Conservation (phyloP, 2,888 invertebrate species). For the Ernsta delagoae region DNA sequence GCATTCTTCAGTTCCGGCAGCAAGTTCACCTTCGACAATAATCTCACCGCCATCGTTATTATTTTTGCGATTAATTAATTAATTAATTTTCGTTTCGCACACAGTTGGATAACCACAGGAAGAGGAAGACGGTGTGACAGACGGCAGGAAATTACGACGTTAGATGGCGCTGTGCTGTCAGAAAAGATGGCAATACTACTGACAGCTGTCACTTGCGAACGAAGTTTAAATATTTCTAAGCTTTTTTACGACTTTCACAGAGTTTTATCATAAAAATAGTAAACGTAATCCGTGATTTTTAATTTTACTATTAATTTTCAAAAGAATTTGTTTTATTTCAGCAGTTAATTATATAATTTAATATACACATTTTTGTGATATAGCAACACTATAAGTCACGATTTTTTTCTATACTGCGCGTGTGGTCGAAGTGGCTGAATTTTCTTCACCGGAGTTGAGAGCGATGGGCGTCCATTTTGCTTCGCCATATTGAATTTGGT, state of each 20-base stretch:
- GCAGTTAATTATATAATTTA: background rate
- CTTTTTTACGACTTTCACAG: background rate
- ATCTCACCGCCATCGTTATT: conserved; percentile 70
- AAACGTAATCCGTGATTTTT: background rate
- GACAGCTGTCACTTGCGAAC: background rate
- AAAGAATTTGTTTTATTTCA: background rate
- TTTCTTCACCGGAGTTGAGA: conserved; percentile 51
- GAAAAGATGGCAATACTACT: conserved; percentile 35
- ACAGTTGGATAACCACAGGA: conserved; percentile 80
- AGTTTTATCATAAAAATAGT: background rate
- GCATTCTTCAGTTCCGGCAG: conserved; percentile 68
- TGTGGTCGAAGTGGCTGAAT: conserved; percentile 52
- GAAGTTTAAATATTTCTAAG: background rate
- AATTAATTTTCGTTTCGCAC: conserved; percentile 47
- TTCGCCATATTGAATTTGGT: conserved; percentile 86
- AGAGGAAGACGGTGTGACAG: conserved; percentile 58
- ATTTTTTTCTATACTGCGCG: conserved; percentile 46
- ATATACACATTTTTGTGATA: conserved; percentile 19
- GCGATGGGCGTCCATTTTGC: conserved; percentile 82
- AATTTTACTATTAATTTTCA: background rate
- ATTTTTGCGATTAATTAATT: conserved; percentile 46
- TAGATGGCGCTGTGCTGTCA: conserved; percentile 57
- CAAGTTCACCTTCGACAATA: conserved; percentile 69
- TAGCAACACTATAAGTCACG: conserved; percentile 54
- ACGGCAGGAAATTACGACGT: conserved; percentile 45